Conservation (phyloP, 2,888 invertebrate genomes). For the Blera fallax region DNA sequence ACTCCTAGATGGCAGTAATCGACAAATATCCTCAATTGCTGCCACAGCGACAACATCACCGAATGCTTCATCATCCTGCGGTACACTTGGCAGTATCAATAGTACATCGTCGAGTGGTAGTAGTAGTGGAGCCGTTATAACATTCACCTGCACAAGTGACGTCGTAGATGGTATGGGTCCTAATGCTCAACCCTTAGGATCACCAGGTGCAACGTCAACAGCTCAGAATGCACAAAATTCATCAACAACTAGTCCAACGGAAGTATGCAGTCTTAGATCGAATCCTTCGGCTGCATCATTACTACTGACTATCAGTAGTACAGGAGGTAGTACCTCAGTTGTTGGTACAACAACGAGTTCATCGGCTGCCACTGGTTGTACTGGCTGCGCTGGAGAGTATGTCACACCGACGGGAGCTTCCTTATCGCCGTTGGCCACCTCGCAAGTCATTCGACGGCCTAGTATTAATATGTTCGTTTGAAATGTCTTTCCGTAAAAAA, state of each 20-base stretch:
- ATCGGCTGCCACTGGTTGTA: conserved; percentile 48
- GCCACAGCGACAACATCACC: conserved; percentile 75
- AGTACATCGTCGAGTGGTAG: conserved; percentile 79
- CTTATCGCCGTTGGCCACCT: conserved; percentile 80
- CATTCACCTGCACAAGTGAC: conserved; percentile 78
- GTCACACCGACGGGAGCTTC: conserved; percentile 75
- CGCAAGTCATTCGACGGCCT: conserved; percentile 81
- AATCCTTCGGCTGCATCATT: conserved; percentile 80
- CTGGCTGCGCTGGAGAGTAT: conserved; percentile 75
- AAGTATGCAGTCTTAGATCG: conserved; percentile 80
- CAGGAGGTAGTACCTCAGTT: conserved; percentile 75
- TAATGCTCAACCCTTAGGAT: conserved; percentile 46
- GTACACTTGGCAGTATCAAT: conserved; percentile 79
- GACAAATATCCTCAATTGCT: conserved; percentile 78
- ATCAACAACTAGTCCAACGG: conserved; percentile 80
- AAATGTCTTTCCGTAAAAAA: conserved; percentile 15
- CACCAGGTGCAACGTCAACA: conserved; percentile 73
- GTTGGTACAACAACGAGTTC: conserved; percentile 42
- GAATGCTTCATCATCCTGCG: conserved; percentile 75
- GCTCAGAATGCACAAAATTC: conserved; percentile 77
- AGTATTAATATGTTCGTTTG: conserved; percentile 82
- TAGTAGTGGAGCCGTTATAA: conserved; percentile 79
- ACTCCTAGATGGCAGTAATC: conserved; percentile 80
- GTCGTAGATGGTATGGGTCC: conserved; percentile 73
- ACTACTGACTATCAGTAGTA: conserved; percentile 77